Percentiles rank a stretch among this genome's conserved stretches.
Conservation (phyloP, 2,113 vertebrate species). For the Aegotheles bennettii region DNA sequence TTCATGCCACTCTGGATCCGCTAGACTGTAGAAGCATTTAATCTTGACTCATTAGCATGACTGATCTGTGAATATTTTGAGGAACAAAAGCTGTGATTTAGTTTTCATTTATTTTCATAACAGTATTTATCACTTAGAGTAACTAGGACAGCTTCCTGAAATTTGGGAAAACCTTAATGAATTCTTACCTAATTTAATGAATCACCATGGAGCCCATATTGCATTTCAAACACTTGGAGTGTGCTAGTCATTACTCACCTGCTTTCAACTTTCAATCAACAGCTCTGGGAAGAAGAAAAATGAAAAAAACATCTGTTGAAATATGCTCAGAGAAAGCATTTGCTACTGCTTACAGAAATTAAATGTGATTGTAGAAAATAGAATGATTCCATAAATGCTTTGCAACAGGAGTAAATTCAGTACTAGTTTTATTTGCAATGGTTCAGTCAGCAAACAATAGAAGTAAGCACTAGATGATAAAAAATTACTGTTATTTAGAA, state of each 20-base stretch:
- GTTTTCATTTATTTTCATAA: constrained; percentile 12
- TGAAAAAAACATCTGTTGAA: background rate
- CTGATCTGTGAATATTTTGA: background rate
- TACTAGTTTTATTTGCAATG: background rate
- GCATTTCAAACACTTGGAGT: background rate
- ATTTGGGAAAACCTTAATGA: background rate
- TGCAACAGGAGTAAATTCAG: background rate
- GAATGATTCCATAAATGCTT: background rate
- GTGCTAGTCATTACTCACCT: background rate
- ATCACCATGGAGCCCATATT: background rate
- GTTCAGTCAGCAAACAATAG: background rate
- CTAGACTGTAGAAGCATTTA: background rate
- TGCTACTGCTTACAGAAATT: background rate
- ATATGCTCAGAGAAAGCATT: background rate
- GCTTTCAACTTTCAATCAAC: constrained; percentile 13
- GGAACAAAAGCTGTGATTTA: background rate
- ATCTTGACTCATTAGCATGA: background rate
- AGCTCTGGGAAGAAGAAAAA: background rate
- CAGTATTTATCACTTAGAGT: constrained; percentile 2
- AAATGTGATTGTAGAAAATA: background rate
- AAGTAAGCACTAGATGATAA: background rate
- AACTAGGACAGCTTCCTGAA: background rate
- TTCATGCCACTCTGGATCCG: background rate
- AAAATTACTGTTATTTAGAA: background rate
- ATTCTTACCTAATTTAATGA: constrained; percentile 30